phyloP scores from a whole-genome alignment of 2,113 vertebrate species.

The Gnathonemus longibarbis region DNA sequence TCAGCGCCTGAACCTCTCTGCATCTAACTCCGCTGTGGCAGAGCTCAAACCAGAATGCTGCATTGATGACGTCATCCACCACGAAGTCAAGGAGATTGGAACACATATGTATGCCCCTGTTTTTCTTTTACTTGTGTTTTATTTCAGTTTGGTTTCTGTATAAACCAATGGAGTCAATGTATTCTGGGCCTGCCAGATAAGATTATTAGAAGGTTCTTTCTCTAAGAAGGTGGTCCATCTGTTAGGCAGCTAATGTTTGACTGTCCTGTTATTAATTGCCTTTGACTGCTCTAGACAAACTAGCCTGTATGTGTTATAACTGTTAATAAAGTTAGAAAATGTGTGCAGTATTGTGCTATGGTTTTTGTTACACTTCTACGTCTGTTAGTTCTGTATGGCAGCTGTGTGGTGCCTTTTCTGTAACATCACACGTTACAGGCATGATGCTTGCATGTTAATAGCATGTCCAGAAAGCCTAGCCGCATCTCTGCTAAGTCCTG shows the following conservation, averaged over 20 bases:
- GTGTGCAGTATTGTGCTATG: neutral
- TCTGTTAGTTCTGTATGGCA: neutral
- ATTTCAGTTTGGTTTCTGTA: neutral
- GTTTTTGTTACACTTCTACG: neutral
- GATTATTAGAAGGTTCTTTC: neutral
- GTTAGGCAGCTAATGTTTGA: neutral
- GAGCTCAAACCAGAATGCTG: conserved; percentile 92
- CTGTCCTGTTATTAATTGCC: neutral
- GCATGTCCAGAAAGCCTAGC: neutral
- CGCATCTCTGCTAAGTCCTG: neutral
- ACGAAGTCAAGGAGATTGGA: conserved; percentile 98
- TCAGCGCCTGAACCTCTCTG: conserved; percentile 92
- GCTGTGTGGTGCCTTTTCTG: neutral
- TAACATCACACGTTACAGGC: neutral
- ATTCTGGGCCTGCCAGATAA: neutral
- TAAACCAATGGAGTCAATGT: neutral
- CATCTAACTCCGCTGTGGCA: conserved; percentile 80
- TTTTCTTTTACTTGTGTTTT: neutral
- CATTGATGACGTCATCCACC: conserved; percentile 97
- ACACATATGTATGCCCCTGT: conserved; percentile 80
- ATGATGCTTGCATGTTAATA: neutral
- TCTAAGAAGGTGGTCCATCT: neutral
- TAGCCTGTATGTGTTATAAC: neutral
- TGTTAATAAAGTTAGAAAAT: neutral
- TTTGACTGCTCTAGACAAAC: neutral